phyloP scores from a whole-genome alignment of 2,888 invertebrate genomes.

The Athrips mouffetella region DNA sequence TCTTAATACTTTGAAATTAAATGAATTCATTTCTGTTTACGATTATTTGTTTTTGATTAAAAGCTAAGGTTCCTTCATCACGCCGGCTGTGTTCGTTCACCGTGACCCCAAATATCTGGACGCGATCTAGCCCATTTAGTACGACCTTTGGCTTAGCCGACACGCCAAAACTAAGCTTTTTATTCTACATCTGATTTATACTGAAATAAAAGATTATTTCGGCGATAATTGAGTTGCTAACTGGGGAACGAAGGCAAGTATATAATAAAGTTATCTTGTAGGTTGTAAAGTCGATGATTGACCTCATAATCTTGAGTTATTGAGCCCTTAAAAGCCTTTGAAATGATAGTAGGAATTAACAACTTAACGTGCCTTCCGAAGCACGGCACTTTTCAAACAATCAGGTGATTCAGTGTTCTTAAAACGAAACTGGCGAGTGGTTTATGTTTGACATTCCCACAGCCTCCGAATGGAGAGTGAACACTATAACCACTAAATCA shows the following conservation, averaged over 20 bases:
- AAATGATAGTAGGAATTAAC: no score
- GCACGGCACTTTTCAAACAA: no score
- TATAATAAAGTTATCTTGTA: not conserved
- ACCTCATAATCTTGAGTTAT: no score
- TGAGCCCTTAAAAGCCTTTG: no score
- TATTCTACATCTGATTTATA: slow-evolving; percentile 2
- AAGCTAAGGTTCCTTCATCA: not conserved
- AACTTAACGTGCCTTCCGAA: no score
- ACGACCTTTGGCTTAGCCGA: not conserved
- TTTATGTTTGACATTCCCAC: no score
- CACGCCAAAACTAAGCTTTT: slow-evolving; percentile 8
- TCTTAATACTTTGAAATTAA: no score
- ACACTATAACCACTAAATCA: no score
- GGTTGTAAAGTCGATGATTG: not conserved
- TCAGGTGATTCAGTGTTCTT: no score
- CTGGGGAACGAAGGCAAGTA: not conserved
- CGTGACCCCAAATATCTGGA: slow-evolving; percentile 1
- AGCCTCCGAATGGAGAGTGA: no score
- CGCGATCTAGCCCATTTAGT: not conserved
- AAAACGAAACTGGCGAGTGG: no score
- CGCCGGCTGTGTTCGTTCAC: not conserved
- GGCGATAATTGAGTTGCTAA: slow-evolving; percentile 1
- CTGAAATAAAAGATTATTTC: not conserved
- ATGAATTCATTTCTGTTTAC: no score
- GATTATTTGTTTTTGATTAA: not conserved